A percentile compares a stretch with the other conserved stretches of the same genome.
Conservation (phyloP, 64 coral and sea anemone species). For the Porites australiensis region DNA sequence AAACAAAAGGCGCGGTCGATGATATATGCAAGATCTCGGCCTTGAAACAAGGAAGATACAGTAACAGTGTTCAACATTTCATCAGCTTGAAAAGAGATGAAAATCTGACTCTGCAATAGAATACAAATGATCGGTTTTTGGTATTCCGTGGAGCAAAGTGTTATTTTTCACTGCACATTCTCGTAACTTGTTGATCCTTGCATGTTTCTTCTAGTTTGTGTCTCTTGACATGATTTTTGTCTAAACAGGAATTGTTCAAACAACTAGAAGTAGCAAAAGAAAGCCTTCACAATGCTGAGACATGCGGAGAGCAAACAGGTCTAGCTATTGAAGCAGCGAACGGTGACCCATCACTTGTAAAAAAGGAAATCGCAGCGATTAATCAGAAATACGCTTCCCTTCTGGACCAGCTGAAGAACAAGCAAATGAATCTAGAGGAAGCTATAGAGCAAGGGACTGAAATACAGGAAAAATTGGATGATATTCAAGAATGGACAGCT, state of each 20-base stretch:
- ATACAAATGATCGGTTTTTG: too few species aligned
- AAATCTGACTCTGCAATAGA: too few species aligned
- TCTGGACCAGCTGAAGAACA: slow-evolving; percentile 57
- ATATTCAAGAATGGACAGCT: slow-evolving; percentile 84
- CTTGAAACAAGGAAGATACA: too few species aligned
- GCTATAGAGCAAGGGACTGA: slow-evolving; percentile 80
- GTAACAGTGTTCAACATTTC: too few species aligned
- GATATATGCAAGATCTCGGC: too few species aligned
- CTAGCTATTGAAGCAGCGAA: slow-evolving; percentile 17
- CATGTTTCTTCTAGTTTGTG: background rate
- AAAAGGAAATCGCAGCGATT: slow-evolving; percentile 76
- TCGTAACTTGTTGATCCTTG: background rate
- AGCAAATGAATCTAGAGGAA: slow-evolving; percentile 78
- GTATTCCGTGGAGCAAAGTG: too few species aligned
- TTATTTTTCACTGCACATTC: too few species aligned
- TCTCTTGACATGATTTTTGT: background rate
- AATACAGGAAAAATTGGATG: slow-evolving; percentile 73
- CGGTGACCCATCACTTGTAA: slow-evolving; percentile 71
- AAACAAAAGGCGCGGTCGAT: too few species aligned
- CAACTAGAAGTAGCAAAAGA: slow-evolving; percentile 72
- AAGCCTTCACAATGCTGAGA: slow-evolving; percentile 65
- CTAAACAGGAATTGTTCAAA: slow-evolving; percentile 61
- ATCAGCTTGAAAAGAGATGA: too few species aligned
- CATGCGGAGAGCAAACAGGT: slow-evolving; percentile 30
- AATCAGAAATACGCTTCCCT: slow-evolving; percentile 62